A percentile compares a stretch with the other conserved stretches of the same genome.
Conservation (phyloP, 2,113 vertebrate genomes). For the Prionailurus bengalensis region DNA sequence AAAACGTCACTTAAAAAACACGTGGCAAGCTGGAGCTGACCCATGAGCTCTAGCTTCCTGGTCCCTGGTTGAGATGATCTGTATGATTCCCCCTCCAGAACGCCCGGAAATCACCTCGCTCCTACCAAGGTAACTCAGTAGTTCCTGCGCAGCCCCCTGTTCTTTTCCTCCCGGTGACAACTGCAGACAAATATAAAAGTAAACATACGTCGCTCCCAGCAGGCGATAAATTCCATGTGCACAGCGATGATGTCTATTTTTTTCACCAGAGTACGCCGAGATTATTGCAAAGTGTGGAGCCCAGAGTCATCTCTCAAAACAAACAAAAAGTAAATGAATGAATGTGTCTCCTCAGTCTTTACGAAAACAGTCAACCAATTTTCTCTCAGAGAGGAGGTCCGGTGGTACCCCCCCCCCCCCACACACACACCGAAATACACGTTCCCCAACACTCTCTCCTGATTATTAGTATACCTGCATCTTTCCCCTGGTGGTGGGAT, state of each 20-base stretch:
- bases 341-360: not conserved
- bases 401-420: not conserved
- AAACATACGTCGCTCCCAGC: not conserved
- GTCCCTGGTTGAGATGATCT: not conserved
- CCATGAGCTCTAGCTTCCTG: not conserved
- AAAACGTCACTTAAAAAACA: slow-evolving; percentile 1
- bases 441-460: not conserved
- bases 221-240: not conserved
- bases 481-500: not conserved
- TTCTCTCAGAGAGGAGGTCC: no score
- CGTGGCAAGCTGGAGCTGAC: not conserved
- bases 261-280: not conserved
- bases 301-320: not conserved
- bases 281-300: no score
- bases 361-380: not conserved
- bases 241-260: not conserved
- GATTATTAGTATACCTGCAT: no score
- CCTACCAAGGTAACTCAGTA: not conserved
- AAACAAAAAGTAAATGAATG: not conserved
- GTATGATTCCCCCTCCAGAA: not conserved
- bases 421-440: not conserved
- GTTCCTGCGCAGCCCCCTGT: no score
- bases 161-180: not conserved
- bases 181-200: not conserved
- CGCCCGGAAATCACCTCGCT: not conserved